Evolutionary conservation across 1,140 invertebrate genomes (phyloP).

Genomic region (Diachasma alloeum): DNA sequence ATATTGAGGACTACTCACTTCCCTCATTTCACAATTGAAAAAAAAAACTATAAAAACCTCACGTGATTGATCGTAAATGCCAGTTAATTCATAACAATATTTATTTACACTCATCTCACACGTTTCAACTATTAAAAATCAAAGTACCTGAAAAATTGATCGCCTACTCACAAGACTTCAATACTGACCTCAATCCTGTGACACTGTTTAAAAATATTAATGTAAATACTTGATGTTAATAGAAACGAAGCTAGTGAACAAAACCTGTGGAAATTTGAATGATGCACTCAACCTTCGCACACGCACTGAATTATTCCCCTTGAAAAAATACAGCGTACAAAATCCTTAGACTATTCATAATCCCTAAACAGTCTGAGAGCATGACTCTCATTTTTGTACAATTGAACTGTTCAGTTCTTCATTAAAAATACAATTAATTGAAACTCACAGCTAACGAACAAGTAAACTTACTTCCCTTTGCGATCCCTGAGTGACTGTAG

Average conservation of each 20-base stretch:
- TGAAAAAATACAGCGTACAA: not conserved
- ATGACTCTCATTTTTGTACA: not conserved
- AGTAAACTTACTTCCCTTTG: too few species aligned
- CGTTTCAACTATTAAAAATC: not conserved
- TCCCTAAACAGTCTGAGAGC: not conserved
- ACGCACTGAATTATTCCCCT: not conserved
- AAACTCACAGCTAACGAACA: too few species aligned
- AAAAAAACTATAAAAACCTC: not conserved
- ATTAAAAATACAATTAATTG: too few species aligned
- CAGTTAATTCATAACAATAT: not conserved
- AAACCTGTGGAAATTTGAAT: not conserved
- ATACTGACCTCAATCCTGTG: too few species aligned
- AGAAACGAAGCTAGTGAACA: not conserved
- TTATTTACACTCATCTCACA: slow-evolving; percentile 2
- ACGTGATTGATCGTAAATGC: not conserved
- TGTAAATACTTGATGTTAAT: too few species aligned
- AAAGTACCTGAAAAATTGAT: not conserved
- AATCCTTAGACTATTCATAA: not conserved
- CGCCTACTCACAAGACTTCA: too few species aligned
- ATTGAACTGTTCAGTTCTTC: not conserved
- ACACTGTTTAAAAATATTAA: too few species aligned
- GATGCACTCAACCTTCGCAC: not conserved
- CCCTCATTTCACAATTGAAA: not conserved
- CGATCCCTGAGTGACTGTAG: too few species aligned
- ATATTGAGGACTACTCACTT: not conserved